These are phyloP conservation scores for Cheilosia impressa DNA, from an alignment of 2,888 invertebrate genomes.

Conservation along the genomic window DNA sequence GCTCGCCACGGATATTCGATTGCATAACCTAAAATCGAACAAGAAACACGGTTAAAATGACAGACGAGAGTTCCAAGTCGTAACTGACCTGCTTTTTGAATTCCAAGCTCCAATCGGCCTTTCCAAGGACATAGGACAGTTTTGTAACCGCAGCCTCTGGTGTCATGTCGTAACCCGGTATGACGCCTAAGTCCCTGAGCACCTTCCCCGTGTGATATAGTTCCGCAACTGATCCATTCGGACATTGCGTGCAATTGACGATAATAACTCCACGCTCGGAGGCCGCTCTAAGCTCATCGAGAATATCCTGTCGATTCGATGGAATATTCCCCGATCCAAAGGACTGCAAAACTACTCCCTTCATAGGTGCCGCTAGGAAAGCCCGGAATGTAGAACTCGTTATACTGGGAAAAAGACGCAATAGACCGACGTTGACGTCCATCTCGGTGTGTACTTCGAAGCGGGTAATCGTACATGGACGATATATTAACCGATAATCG, in stretches of 20 bases:
- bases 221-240: slow-evolving; percentile 90
- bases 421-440: slow-evolving; percentile 92
- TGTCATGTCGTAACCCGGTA: slow-evolving; percentile 85
- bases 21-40: slow-evolving; percentile 87
- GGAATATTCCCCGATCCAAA: slow-evolving; percentile 98
- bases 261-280: slow-evolving; percentile 91
- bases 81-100: slow-evolving; percentile 86
- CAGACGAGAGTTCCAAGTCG: neutral
- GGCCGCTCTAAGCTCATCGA: slow-evolving; percentile 89
- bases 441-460: slow-evolving; percentile 90
- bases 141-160: slow-evolving; percentile 97
- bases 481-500: slow-evolving; percentile 85
- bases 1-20: slow-evolving; percentile 91
- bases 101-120: slow-evolving; percentile 87
- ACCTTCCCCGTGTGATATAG: slow-evolving; percentile 94
- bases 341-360: slow-evolving; percentile 93
- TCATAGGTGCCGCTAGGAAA: slow-evolving; percentile 90
- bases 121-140: slow-evolving; percentile 93
- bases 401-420: slow-evolving; percentile 96
- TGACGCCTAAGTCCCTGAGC: slow-evolving; percentile 80
- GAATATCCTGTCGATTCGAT: slow-evolving; percentile 90
- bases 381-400: slow-evolving; percentile 90
- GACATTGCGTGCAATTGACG: slow-evolving; percentile 96
- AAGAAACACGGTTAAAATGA: too few relatives aligned
- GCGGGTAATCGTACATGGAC: slow-evolving; percentile 86